Evolutionary conservation across 2,113 vertebrate species (phyloP).

Genomic region (Microtus montanus): DNA sequence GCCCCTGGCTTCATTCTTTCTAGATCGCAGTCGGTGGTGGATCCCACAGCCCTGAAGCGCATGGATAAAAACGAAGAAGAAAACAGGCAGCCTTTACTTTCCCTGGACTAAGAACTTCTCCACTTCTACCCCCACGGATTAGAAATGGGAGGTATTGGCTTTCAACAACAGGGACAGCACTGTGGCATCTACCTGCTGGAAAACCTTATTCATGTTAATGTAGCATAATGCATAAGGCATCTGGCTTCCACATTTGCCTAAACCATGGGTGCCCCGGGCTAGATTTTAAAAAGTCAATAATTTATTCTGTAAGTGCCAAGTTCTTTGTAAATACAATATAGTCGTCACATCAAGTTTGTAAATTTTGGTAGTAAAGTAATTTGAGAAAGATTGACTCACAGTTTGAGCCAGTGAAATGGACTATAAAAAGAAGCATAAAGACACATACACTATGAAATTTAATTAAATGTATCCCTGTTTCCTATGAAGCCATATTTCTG

Average conservation of each 20-base stretch:
- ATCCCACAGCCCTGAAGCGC: conserved; percentile 95
- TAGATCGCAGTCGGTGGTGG: conserved; percentile 98
- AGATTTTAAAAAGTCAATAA: conserved; percentile 82
- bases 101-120: conserved; percentile 91
- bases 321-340: conserved; percentile 91
- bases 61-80: conserved; percentile 96
- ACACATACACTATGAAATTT: conserved; percentile 60
- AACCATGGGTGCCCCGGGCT: conserved; percentile 81
- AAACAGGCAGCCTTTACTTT: conserved; percentile 98
- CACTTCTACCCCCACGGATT: conserved; percentile 56
- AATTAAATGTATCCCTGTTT: conserved; percentile 78
- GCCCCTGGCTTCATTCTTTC: conserved; percentile 52
- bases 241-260: conserved; percentile 80
- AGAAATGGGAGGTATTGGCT: conserved; percentile 78
- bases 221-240: conserved; percentile 85
- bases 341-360: conserved; percentile 84
- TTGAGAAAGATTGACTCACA: conserved; percentile 78
- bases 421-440: conserved; percentile 75
- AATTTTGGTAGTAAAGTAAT: conserved; percentile 83
- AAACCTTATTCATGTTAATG: conserved; percentile 84
- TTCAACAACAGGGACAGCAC: conserved; percentile 81
- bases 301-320: conserved; percentile 97
- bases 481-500: conserved; percentile 85
- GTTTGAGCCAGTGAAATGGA: conserved; percentile 77
- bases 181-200: conserved; percentile 81